These are phyloP conservation scores for Alcedo quadribrachys DNA, from an alignment of 2,797 vertebrate genomes.

Conservation along the genomic window DNA sequence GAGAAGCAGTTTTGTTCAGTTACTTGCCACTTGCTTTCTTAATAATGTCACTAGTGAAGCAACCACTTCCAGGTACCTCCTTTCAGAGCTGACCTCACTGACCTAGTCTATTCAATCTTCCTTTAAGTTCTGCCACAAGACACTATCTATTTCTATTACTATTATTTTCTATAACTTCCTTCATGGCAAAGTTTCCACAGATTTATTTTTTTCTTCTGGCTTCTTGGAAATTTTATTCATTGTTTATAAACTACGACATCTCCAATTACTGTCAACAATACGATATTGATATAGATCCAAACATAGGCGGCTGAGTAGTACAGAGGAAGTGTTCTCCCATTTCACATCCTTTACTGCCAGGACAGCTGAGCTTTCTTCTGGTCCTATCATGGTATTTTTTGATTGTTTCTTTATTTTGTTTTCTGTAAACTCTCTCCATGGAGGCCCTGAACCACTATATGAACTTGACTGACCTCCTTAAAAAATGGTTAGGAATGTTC, in stretches of 20 bases:
- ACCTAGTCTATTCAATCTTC: neutral
- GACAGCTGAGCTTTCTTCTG: neutral
- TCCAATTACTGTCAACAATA: neutral
- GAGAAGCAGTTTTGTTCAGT: neutral
- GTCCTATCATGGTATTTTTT: neutral
- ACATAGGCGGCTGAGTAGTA: neutral
- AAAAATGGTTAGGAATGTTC: constrained; percentile 2
- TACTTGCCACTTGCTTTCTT: neutral
- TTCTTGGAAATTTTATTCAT: neutral
- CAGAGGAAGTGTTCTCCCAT: neutral
- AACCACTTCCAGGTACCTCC: neutral
- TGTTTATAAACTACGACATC: neutral
- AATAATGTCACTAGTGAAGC: neutral
- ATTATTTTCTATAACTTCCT: neutral
- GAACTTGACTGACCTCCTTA: neutral
- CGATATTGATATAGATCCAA: neutral
- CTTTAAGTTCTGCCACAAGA: neutral
- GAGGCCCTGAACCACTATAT: neutral
- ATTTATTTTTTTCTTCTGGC: neutral
- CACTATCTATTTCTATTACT: neutral
- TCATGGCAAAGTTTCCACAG: neutral
- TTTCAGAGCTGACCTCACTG: neutral
- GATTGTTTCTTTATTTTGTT: neutral
- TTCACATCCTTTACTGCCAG: neutral
- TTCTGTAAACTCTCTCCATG: constrained; percentile 2